Percentiles rank a stretch among this genome's conserved stretches.
phyloP scores from a whole-genome alignment of 2,888 invertebrate species.

The Stenodera caucasica region DNA sequence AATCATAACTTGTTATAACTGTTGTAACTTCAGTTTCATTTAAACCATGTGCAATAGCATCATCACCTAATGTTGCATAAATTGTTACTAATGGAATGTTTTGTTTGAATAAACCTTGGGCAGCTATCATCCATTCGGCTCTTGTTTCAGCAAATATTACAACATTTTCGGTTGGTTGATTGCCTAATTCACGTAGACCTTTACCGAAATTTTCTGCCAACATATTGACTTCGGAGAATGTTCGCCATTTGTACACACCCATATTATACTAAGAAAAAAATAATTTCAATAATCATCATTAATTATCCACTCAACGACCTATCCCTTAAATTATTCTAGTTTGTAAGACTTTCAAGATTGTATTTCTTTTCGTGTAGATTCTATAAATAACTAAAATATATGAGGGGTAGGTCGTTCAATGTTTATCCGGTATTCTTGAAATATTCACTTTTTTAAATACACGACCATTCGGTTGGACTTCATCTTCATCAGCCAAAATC shows the following conservation, averaged over 20 bases:
- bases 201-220: slow-evolving; percentile 78
- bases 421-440: no score
- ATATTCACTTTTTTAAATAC: slow-evolving; percentile 88
- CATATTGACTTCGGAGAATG: slow-evolving; percentile 76
- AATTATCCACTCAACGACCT: no score
- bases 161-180: slow-evolving; percentile 72
- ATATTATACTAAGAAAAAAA: slow-evolving; percentile 72
- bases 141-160: slow-evolving; percentile 97
- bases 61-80: slow-evolving; percentile 95
- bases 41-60: slow-evolving; percentile 94
- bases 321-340: no score
- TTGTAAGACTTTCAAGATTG: no score
- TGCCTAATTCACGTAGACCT: slow-evolving; percentile 81
- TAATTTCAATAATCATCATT: slow-evolving; percentile 3
- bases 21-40: slow-evolving; percentile 95
- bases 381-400: no score
- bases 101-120: slow-evolving; percentile 94
- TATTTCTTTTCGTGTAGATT: no score
- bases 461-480: slow-evolving; percentile 90
- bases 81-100: slow-evolving; percentile 96
- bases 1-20: slow-evolving; percentile 89
- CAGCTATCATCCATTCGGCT: slow-evolving; percentile 97
- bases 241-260: slow-evolving; percentile 92
- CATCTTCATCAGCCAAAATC: slow-evolving; percentile 91
- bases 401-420: no score